Evolutionary conservation across 2,888 invertebrate species (phyloP).

Genomic region (Agapostemon virescens): DNA sequence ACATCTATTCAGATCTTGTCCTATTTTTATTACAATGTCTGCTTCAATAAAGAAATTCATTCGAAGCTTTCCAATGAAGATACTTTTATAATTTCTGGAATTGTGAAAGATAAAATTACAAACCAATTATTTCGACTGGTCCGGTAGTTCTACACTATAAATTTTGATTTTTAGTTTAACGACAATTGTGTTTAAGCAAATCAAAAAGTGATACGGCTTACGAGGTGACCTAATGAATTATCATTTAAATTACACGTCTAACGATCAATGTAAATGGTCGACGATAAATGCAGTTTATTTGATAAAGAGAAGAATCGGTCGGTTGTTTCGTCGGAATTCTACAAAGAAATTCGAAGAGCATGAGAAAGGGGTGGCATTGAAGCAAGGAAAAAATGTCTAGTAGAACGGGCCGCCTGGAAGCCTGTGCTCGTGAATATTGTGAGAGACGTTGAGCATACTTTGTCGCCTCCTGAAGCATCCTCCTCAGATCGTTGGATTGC

Average conservation of each 20-base stretch:
- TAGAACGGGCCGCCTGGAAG: not conserved
- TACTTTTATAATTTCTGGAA: no score
- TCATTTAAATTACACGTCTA: not conserved
- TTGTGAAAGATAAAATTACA: no score
- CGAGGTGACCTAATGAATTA: not conserved
- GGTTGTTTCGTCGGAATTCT: not conserved
- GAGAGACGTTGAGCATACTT: constrained; percentile 62
- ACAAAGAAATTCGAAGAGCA: not conserved
- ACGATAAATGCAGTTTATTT: not conserved
- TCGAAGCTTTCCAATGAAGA: no score
- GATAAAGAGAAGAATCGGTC: not conserved
- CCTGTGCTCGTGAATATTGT: not conserved
- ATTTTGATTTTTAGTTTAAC: no score
- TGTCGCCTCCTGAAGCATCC: constrained; percentile 70
- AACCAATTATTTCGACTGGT: no score
- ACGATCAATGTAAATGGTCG: not conserved
- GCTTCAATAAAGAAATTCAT: no score
- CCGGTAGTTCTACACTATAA: no score
- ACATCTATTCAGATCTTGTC: no score
- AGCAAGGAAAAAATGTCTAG: not conserved
- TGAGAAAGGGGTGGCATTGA: not conserved
- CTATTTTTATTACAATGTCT: no score
- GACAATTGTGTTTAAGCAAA: no score
- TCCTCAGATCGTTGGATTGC: constrained; percentile 72
- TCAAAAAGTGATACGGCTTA: no score